A percentile compares a stretch with the other conserved stretches of the same genome.
Conservation (phyloP, 2,888 invertebrate genomes). For the Dexiosoma caninum region DNA sequence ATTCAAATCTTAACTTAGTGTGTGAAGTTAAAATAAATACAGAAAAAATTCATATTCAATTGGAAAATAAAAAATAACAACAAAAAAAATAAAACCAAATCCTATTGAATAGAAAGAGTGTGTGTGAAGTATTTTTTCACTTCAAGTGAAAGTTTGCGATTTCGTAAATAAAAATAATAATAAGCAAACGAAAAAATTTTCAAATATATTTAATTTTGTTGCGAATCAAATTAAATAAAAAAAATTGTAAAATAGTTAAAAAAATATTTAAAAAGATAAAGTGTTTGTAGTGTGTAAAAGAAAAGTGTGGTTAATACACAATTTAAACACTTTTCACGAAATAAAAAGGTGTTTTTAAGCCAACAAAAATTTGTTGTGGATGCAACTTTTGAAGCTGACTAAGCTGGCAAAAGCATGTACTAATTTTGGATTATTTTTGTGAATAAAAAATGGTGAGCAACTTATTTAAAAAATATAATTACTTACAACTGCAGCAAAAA, state of each 20-base stretch:
- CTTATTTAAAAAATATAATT: neutral
- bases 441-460: slow-evolving; percentile 60
- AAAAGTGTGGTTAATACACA: slow-evolving; percentile 16
- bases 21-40: slow-evolving; percentile 51
- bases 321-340: slow-evolving; percentile 11
- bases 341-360: neutral
- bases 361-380: slow-evolving; percentile 43
- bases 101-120: slow-evolving; percentile 22
- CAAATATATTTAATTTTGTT: slow-evolving; percentile 42
- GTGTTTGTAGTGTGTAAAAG: slow-evolving; percentile 33
- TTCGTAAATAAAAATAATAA: slow-evolving; percentile 1
- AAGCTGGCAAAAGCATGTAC: slow-evolving; percentile 61
- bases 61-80: slow-evolving; percentile 11
- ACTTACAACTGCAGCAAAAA: neutral
- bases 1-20: slow-evolving; percentile 51
- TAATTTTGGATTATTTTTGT: slow-evolving; percentile 61
- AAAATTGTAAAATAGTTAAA: slow-evolving; percentile 35
- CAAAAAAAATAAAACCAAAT: slow-evolving; percentile 43
- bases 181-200: slow-evolving; percentile 23
- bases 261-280: slow-evolving; percentile 12
- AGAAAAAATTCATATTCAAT: slow-evolving; percentile 7
- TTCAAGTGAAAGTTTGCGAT: slow-evolving; percentile 57
- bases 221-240: slow-evolving; percentile 32
- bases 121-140: slow-evolving; percentile 50
- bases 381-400: slow-evolving; percentile 50